Evolutionary conservation across 2,113 vertebrate genomes (phyloP), one percentile per base, ranked within the genome.

Genomic region (Hippocampus barbouri): DNA sequence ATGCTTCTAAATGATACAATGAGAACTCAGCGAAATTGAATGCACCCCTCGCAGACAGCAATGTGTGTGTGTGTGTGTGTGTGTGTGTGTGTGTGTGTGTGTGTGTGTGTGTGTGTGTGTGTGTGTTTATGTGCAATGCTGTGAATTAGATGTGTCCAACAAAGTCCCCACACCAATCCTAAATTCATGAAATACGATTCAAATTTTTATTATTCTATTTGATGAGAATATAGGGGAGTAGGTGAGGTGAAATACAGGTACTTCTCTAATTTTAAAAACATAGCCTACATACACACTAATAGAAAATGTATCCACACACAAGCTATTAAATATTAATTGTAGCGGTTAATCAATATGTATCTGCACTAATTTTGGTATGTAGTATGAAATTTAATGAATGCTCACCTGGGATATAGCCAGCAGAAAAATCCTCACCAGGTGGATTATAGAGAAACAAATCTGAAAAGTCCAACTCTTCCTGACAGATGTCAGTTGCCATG

Each of bases 401-500:
- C 85, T 1, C 23, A 97, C 96, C 95, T 94, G 91, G 90, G 3
- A 90, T 83, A 53, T 72, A 78, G 66, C 47, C 60, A 83, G 66
- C 89, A 69, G 73, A 20, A 76, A 94, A 94, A 65, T 95, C 94
- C 67, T 81, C 84, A 49, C 66, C 89, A 9, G 84, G 21, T 68
- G 86, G 66, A 27, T 85, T 78, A 57, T 94, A 95, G 40, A 94
- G 88, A 87, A 98, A 97, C 77, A 98, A 89, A 61, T 94, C 93
- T 8, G 93, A 92, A 83, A 98, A 96, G 87, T 97, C 94, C 77
- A 96, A 76, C 63, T 98, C 96, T 68, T 94, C 95, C 74, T 95
- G 93, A 47, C 90, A 86, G 73, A 91, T 92, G 85, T 69, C 88
- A 83, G 90, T 92, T 77, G 90, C 90, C 94, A 95, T 95, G 67